Evolutionary conservation across 2,888 invertebrate genomes (phyloP).

Genomic region (Monoplex corrugatus): DNA sequence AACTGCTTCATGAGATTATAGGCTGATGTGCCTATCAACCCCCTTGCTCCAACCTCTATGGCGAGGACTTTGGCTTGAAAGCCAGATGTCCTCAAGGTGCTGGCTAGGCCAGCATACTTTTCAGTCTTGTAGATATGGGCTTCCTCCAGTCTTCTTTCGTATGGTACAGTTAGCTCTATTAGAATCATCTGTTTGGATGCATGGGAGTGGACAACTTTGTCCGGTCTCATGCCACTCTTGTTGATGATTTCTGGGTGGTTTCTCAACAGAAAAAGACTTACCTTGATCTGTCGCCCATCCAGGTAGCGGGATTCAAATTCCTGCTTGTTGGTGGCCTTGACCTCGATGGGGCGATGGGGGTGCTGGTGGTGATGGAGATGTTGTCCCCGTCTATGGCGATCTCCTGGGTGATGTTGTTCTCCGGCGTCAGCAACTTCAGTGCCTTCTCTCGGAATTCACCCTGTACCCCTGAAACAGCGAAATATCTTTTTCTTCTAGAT

Average conservation of each 20-base stretch:
- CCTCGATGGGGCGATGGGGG: constrained; percentile 60
- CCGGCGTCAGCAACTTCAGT: constrained; percentile 60
- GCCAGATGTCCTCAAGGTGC: too few species aligned
- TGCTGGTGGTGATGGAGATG: constrained; percentile 60
- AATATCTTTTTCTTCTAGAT: not conserved
- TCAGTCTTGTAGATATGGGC: not conserved
- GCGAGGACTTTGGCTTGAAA: too few species aligned
- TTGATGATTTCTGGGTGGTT: too few species aligned
- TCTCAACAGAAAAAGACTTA: too few species aligned
- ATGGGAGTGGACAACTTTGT: not conserved
- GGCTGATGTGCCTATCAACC: too few species aligned
- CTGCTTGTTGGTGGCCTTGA: constrained; percentile 56
- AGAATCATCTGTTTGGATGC: not conserved
- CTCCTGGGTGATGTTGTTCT: constrained; percentile 63
- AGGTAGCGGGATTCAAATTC: constrained; percentile 56
- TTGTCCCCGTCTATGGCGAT: constrained; percentile 59
- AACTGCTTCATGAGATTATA: too few species aligned
- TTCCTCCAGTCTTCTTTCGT: not conserved
- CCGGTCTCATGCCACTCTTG: too few species aligned
- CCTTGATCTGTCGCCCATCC: constrained; percentile 63
- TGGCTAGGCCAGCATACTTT: too few species aligned
- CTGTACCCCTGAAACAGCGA: constrained; percentile 51
- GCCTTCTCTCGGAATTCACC: constrained; percentile 59
- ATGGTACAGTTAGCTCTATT: not conserved
- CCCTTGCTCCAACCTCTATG: too few species aligned